Conservation (phyloP, 2,797 vertebrate genomes). For the Pristis pectinata region DNA sequence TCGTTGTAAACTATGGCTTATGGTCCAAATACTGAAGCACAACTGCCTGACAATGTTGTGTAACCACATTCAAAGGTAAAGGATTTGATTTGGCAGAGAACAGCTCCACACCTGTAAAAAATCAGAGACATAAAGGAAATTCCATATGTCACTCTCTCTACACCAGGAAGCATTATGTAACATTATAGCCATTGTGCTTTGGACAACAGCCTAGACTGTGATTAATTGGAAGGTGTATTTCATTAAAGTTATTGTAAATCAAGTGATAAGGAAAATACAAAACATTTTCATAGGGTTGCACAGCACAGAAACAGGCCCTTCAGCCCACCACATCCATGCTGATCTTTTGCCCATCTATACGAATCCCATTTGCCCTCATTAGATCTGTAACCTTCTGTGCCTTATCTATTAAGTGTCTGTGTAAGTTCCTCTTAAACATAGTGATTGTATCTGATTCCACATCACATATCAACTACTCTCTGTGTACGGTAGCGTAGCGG, state of each 20-base stretch:
- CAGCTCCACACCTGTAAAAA: not conserved
- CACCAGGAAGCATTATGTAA: not conserved
- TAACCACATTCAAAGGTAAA: slow-evolving; percentile 22
- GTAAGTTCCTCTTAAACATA: too few relatives aligned
- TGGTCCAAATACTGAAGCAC: not conserved
- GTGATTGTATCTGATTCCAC: too few relatives aligned
- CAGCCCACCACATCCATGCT: too few relatives aligned
- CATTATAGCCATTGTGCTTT: not conserved
- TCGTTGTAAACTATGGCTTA: not conserved
- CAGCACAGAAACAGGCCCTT: too few relatives aligned
- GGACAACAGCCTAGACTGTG: slow-evolving; percentile 1
- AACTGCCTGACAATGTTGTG: slow-evolving; percentile 11
- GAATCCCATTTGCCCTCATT: too few relatives aligned
- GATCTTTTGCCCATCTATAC: too few relatives aligned
- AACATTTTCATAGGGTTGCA: not conserved
- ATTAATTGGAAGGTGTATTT: slow-evolving; percentile 34
- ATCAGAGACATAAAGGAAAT: slow-evolving; percentile 28
- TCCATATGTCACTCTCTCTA: not conserved
- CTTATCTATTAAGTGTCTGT: too few relatives aligned
- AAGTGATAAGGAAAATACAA: not conserved
- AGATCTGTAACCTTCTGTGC: too few relatives aligned
- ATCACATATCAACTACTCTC: too few relatives aligned
- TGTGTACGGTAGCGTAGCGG: too few relatives aligned
- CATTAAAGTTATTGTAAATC: slow-evolving; percentile 13
- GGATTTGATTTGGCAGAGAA: slow-evolving; percentile 12